These are phyloP conservation scores for Herpailurus yagouaroundi DNA, from an alignment of 2,113 vertebrate genomes.

Conservation along the genomic window DNA sequence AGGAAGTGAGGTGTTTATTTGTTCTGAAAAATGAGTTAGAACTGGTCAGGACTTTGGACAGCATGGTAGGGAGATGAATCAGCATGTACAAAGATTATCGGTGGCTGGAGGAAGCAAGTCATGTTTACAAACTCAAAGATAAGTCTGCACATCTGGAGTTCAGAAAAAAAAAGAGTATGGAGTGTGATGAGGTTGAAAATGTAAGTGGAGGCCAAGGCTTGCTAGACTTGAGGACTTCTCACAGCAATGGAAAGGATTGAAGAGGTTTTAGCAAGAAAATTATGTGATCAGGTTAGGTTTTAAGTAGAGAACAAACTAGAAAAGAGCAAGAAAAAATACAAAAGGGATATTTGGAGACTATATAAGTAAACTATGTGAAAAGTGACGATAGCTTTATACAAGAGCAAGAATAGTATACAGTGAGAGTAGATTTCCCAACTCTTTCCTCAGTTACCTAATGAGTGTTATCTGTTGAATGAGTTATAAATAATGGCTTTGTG, in stretches of 20 bases:
- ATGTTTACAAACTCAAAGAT: not conserved
- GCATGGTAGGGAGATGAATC: not conserved
- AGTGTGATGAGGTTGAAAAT: not conserved
- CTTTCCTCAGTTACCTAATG: not conserved
- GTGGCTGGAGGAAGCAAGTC: not conserved
- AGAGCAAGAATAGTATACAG: not conserved
- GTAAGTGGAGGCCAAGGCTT: not conserved
- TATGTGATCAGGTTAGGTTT: not conserved
- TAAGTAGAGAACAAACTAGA: not conserved
- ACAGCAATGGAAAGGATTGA: not conserved
- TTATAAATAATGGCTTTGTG: not conserved
- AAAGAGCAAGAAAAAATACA: not conserved
- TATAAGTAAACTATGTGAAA: not conserved
- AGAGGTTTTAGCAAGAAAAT: not conserved
- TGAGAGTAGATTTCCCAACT: not conserved
- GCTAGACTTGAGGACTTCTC: not conserved
- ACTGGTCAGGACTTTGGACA: not conserved
- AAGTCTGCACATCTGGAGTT: not conserved
- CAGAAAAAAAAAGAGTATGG: not conserved
- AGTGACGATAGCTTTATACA: not conserved
- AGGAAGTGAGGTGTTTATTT: not conserved
- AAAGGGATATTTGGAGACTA: too few species aligned
- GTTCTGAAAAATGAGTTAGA: not conserved
- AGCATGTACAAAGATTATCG: not conserved
- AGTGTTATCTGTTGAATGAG: fast-evolving